These are phyloP conservation scores for Aphis gossypii DNA, from an alignment of 1,140 invertebrate species.

Conservation along the genomic window DNA sequence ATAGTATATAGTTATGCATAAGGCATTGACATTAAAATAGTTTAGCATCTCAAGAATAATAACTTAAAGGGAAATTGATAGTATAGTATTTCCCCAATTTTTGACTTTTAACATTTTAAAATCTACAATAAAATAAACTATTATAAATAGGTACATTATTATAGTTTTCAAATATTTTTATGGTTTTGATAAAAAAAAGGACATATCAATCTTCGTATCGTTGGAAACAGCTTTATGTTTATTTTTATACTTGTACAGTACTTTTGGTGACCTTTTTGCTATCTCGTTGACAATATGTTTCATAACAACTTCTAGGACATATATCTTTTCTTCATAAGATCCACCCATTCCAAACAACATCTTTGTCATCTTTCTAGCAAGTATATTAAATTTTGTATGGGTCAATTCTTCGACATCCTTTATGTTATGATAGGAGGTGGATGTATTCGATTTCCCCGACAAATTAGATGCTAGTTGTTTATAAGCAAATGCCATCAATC, in stretches of 20 bases:
- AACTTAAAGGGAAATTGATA: background rate
- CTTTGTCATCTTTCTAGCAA: slow-evolving; percentile 29
- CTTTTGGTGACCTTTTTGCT: background rate
- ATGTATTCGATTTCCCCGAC: background rate
- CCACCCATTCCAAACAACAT: background rate
- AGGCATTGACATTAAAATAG: background rate
- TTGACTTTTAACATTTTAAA: background rate
- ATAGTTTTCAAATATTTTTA: background rate
- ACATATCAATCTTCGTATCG: background rate
- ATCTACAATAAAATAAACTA: background rate
- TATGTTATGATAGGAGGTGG: background rate
- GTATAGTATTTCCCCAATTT: background rate
- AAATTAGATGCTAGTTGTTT: background rate
- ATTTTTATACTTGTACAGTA: background rate
- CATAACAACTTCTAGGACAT: slow-evolving; percentile 1
- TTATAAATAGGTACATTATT: background rate
- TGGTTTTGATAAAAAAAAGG: background rate
- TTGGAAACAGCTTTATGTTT: background rate
- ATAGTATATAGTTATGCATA: background rate
- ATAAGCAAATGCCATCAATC: background rate
- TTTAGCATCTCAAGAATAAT: background rate
- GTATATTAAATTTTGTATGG: background rate
- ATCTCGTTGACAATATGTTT: background rate
- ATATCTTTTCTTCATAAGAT: background rate
- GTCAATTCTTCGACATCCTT: background rate